A percentile compares a stretch with the other conserved stretches of the same genome.
These are phyloP conservation scores for Noctua comes DNA, from an alignment of 2,888 invertebrate genomes.

Conservation along the genomic window DNA sequence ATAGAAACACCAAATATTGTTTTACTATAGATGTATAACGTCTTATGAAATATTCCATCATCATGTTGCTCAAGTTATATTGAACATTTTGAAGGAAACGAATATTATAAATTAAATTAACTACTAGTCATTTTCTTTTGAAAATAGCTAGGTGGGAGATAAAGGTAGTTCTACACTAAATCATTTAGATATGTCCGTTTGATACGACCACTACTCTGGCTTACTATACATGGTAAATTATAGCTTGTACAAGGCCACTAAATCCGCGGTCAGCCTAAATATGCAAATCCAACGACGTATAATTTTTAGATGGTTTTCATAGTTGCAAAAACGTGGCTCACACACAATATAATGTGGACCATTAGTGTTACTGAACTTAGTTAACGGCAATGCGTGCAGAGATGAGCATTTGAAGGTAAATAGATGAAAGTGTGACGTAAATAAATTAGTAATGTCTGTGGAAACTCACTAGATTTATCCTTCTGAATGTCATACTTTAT, in stretches of 20 bases:
- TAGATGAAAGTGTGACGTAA: slow-evolving; percentile 46
- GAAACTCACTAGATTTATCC: slow-evolving; percentile 51
- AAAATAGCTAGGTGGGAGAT: slow-evolving; percentile 86
- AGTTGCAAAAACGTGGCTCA: slow-evolving; percentile 73
- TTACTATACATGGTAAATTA: slow-evolving; percentile 44
- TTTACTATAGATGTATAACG: slow-evolving; percentile 86
- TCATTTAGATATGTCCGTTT: slow-evolving; percentile 65
- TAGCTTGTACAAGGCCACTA: slow-evolving; percentile 48
- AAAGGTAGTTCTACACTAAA: slow-evolving; percentile 72
- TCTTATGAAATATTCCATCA: slow-evolving; percentile 89
- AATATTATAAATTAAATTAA: slow-evolving; percentile 77
- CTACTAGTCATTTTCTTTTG: slow-evolving; percentile 89
- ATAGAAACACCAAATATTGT: slow-evolving; percentile 88
- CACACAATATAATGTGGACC: slow-evolving; percentile 81
- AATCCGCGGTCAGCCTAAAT: slow-evolving; percentile 57
- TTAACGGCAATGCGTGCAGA: slow-evolving; percentile 63
- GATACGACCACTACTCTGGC: slow-evolving; percentile 57
- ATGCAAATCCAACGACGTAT: slow-evolving; percentile 67
- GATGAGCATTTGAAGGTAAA: slow-evolving; percentile 46
- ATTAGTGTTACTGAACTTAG: slow-evolving; percentile 74
- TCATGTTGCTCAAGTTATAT: slow-evolving; percentile 88
- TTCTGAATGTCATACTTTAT: slow-evolving; percentile 58
- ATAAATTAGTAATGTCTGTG: slow-evolving; percentile 49
- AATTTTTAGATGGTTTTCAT: slow-evolving; percentile 67
- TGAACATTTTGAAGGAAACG: slow-evolving; percentile 86